Conservation (phyloP, 2,797 vertebrate genomes). For the Avahi laniger region DNA sequence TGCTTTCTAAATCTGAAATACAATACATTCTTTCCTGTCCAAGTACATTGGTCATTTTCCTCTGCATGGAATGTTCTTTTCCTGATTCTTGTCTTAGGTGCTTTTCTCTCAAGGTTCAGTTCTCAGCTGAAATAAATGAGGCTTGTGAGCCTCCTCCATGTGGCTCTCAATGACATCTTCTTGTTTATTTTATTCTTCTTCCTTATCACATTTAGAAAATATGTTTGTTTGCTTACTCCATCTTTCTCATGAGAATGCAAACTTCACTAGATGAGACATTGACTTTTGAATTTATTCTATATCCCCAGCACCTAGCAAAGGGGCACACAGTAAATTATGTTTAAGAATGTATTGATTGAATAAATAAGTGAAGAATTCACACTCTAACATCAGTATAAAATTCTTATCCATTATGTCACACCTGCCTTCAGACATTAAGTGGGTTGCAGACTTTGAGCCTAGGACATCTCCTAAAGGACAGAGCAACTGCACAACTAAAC, state of each 20-base stretch:
- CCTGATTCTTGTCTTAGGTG: background rate
- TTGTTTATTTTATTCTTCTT: background rate
- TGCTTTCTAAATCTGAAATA: background rate
- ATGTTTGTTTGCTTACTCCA: background rate
- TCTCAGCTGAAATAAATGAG: background rate
- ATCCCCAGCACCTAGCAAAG: background rate
- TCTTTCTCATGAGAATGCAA: background rate
- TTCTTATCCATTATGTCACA: no score
- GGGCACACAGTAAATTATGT: background rate
- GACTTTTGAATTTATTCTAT: background rate
- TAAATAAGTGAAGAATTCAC: background rate
- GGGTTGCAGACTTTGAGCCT: background rate
- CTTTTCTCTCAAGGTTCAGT: background rate
- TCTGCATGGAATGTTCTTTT: background rate
- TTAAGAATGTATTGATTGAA: background rate
- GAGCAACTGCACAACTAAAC: background rate
- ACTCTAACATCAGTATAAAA: background rate
- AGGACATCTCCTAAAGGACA: background rate
- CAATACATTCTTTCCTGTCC: background rate
- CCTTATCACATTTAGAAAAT: background rate
- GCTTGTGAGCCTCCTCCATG: background rate
- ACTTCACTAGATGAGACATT: background rate
- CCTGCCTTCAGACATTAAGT: background rate
- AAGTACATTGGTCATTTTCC: background rate
- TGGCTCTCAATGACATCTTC: fast-evolving